These are phyloP conservation scores for Notarius quadriscutis DNA, from an alignment of 2,113 vertebrate genomes.

Conservation along the genomic window DNA sequence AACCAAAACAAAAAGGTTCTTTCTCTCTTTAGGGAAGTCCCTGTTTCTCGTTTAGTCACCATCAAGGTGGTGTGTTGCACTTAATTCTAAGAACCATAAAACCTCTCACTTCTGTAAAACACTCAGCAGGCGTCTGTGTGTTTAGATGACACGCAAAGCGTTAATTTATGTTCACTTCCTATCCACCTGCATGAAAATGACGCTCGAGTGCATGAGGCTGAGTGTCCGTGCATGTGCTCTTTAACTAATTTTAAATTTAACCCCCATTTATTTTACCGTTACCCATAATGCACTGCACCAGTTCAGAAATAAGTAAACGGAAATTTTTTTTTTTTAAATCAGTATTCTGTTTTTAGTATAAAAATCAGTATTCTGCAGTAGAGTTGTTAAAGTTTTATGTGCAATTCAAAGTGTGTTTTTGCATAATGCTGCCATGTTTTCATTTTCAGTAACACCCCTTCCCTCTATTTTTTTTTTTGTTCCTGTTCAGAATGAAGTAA, in stretches of 20 bases:
- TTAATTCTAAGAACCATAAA: not conserved
- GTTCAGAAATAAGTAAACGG: not conserved
- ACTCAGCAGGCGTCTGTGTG: not conserved
- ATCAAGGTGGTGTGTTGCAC: not conserved
- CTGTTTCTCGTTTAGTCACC: not conserved
- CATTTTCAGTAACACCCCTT: constrained; percentile 65
- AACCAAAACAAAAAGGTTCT: not conserved
- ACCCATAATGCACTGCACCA: not conserved
- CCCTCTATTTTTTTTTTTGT: constrained; percentile 62
- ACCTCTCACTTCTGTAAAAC: not conserved
- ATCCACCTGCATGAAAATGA: constrained; percentile 29
- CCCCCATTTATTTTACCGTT: constrained; percentile 1
- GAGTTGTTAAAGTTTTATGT: not conserved
- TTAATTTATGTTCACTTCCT: not conserved
- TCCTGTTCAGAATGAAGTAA: constrained; percentile 80
- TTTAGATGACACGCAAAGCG: not conserved
- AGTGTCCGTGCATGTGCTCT: constrained; percentile 28
- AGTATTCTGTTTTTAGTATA: no score
- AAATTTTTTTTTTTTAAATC: no score
- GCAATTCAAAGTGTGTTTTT: constrained; percentile 20
- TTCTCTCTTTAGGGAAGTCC: not conserved
- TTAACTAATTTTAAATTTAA: constrained; percentile 20
- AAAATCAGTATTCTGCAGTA: not conserved
- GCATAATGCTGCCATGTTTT: constrained; percentile 67
- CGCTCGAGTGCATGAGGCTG: constrained; percentile 30